Conservation (phyloP, 2,113 vertebrate genomes). For the Mohoua ochrocephala region DNA sequence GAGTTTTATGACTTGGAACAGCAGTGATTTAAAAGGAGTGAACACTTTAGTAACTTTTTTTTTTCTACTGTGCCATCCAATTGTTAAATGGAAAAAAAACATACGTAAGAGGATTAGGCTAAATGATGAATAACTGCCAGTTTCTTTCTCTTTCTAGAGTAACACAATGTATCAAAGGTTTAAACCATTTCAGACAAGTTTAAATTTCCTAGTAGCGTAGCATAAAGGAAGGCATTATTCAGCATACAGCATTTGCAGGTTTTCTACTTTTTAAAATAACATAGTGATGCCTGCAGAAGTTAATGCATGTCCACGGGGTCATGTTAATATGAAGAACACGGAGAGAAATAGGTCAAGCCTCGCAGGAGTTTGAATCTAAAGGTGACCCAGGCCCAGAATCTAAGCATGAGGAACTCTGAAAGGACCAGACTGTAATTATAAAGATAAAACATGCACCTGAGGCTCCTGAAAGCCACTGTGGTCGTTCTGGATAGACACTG, state of each 20-base stretch:
- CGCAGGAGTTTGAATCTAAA: neutral
- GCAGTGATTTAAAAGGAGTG: conserved; percentile 34
- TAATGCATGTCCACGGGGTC: neutral
- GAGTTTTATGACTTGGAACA: conserved; percentile 46
- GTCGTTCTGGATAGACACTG: neutral
- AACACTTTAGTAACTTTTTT: neutral
- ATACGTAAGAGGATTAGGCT: neutral
- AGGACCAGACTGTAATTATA: neutral
- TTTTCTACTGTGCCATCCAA: neutral
- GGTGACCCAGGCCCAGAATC: neutral
- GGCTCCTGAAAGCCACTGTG: neutral
- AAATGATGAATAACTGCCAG: conserved; percentile 6
- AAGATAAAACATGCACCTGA: neutral
- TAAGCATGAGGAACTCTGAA: neutral
- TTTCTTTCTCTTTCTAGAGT: neutral
- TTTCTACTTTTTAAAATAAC: neutral
- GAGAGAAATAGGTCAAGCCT: neutral
- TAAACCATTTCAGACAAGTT: neutral
- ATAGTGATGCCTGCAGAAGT: neutral
- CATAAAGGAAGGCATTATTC: neutral
- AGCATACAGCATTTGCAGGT: neutral
- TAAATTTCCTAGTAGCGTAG: neutral
- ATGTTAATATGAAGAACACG: neutral
- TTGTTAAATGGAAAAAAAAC: neutral
- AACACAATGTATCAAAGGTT: neutral